A percentile compares a stretch with the other conserved stretches of the same genome.
These are phyloP conservation scores for Psilanteris sp. DNA, from an alignment of 1,140 invertebrate species.

Conservation along the genomic window DNA sequence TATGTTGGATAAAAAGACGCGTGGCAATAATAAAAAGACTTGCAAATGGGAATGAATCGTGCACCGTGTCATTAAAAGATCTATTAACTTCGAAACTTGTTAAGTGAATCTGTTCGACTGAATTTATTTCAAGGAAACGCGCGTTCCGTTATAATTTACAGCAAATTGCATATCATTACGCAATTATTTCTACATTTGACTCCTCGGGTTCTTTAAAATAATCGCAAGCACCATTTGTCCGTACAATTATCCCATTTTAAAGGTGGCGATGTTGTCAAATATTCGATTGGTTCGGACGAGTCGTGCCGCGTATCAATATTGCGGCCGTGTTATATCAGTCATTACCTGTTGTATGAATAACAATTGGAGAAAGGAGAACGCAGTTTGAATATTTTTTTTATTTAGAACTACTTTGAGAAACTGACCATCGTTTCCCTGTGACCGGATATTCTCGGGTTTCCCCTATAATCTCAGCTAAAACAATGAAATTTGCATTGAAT, in stretches of 20 bases:
- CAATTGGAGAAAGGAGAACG: slow-evolving; percentile 37
- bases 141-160: too few species aligned
- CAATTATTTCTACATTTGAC: too few species aligned
- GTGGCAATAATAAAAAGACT: too few species aligned
- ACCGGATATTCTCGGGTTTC: slow-evolving; percentile 34
- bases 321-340: slow-evolving; percentile 18
- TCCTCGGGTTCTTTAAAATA: too few species aligned
- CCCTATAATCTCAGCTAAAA: slow-evolving; percentile 27
- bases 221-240: background rate
- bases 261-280: slow-evolving; percentile 5
- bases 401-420: slow-evolving; percentile 21
- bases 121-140: too few species aligned
- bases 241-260: slow-evolving; percentile 8
- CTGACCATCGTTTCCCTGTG: slow-evolving; percentile 33
- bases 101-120: too few species aligned
- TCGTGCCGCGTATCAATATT: slow-evolving; percentile 16
- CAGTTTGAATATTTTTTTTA: slow-evolving; percentile 35
- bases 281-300: background rate
- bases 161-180: too few species aligned
- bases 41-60: too few species aligned
- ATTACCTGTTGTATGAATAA: slow-evolving; percentile 33
- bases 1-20: too few species aligned
- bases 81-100: too few species aligned
- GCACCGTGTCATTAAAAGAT: too few species aligned
- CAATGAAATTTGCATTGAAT: slow-evolving; percentile 47